Evolutionary conservation across 2,113 vertebrate species (phyloP), one percentile per base, ranked within the genome.

Genomic region (Anolis sagrei): DNA sequence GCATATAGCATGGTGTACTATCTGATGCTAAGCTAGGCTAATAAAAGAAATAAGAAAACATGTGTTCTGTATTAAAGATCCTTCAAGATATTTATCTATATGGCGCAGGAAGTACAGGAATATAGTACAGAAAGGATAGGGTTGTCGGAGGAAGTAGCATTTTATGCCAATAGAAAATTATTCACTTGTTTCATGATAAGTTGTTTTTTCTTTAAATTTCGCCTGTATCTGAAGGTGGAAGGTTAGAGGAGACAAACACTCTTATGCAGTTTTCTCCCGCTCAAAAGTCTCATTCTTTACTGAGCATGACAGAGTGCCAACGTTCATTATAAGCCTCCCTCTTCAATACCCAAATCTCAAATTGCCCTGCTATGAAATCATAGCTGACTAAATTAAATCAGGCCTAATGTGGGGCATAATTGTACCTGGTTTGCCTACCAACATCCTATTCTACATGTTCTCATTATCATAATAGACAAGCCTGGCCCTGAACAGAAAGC

Each of bases 321-420:
- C 75, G 76, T 87, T 94, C 90, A 91, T 72, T 92, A 79, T 92
- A 76, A 91, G 86, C 51, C 90, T 92, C 92, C 92, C 86, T 94
- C 75, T 87, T 90, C 72, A 92, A 92, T 89, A 93, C 86, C 91
- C 92, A 90, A 90, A 34, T 89, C 51, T 88, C 85, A 91, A 91
- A 94, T 93, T 86, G 89, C 32, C 90, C 87, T 86, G 79, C 79
- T 5, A 2, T 95, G 94, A 95, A 90, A 77, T 95, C 94, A 94
- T 89, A 80, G 76, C 87, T 1, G 14, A 72, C 48, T 90, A 81
- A 86, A 90, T 91, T 89, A 91, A 91, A 93, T 76, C 69, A 86
- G 90, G 88, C 32, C 84, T 91, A 76, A 88, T 88, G 86, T 89
- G 86, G 73, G 76, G 89, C 86, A 90, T 87, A 81, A 90, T 89